phyloP scores from a whole-genome alignment of 1,140 invertebrate species.

The Drosophila repletoides region DNA sequence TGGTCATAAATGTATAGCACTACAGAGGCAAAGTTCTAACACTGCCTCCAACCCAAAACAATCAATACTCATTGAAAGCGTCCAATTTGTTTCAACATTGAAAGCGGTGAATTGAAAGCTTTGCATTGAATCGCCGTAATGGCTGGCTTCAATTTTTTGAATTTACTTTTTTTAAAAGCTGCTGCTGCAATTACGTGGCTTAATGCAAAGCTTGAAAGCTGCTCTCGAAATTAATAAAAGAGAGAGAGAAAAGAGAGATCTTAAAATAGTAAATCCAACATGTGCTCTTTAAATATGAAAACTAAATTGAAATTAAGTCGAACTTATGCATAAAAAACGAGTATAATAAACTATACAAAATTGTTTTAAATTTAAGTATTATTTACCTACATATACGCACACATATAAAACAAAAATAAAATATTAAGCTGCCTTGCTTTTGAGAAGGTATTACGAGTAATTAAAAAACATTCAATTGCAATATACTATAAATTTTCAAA shows the following conservation, averaged over 20 bases:
- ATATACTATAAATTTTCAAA: constrained; percentile 54
- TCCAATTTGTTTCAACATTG: constrained; percentile 26
- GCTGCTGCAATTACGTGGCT: constrained; percentile 67
- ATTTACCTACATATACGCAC: constrained; percentile 59
- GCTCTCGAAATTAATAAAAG: constrained; percentile 19
- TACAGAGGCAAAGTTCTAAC: constrained; percentile 43
- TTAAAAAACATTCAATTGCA: constrained; percentile 48
- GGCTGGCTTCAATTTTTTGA: constrained; percentile 15
- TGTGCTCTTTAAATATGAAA: constrained; percentile 74
- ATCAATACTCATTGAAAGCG: constrained; percentile 50
- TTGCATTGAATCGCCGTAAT: constrained; percentile 81
- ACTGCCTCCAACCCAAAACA: constrained; percentile 37
- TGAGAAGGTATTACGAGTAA: constrained; percentile 34
- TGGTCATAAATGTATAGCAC: constrained; percentile 64
- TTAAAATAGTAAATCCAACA: constrained; percentile 54
- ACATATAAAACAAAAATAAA: constrained; percentile 23
- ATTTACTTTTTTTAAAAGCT: constrained; percentile 19
- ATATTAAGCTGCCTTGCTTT: constrained; percentile 39
- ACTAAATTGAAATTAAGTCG: constrained; percentile 75
- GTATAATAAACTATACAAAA: constrained; percentile 47
- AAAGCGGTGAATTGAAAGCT: constrained; percentile 47
- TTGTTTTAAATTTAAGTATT: constrained; percentile 79
- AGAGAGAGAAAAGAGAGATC: constrained; percentile 20
- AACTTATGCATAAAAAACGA: constrained; percentile 63
- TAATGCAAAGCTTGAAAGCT: constrained; percentile 70